These are phyloP conservation scores for Lepidocyrtoides sp. DNA, from an alignment of 2,888 invertebrate species.

Conservation along the genomic window DNA sequence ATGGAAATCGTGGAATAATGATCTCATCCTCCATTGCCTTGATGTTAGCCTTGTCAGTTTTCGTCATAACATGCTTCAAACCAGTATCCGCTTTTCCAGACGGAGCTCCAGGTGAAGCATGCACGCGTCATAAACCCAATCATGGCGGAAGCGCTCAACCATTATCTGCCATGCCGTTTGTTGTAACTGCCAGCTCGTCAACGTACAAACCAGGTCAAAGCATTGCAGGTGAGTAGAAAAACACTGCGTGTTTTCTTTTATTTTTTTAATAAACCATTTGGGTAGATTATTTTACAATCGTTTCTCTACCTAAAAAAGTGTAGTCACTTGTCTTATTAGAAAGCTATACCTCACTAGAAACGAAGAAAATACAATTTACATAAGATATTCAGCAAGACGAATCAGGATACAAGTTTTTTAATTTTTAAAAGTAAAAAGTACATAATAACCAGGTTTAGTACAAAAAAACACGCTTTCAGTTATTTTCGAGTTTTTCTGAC, in stretches of 20 bases:
- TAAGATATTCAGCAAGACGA: too few species aligned
- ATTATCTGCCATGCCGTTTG: slow-evolving; percentile 81
- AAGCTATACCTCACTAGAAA: too few species aligned
- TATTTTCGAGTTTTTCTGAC: too few species aligned
- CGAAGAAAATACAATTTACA: too few species aligned
- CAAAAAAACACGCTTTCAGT: too few species aligned
- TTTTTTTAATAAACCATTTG: background rate
- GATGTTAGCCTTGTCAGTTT: slow-evolving; percentile 63
- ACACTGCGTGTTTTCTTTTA: background rate
- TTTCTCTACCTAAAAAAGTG: too few species aligned
- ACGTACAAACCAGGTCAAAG: slow-evolving; percentile 82
- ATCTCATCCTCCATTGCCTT: slow-evolving; percentile 65
- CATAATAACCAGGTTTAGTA: too few species aligned
- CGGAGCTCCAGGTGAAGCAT: slow-evolving; percentile 84
- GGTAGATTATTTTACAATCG: background rate
- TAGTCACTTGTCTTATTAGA: too few species aligned
- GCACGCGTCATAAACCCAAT: slow-evolving; percentile 83
- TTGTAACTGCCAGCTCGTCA: slow-evolving; percentile 82
- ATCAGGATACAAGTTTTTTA: too few species aligned
- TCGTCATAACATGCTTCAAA: slow-evolving; percentile 49
- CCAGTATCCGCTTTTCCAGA: slow-evolving; percentile 81
- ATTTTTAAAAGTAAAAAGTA: too few species aligned
- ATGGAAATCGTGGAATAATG: slow-evolving; percentile 70
- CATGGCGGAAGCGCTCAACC: slow-evolving; percentile 84
- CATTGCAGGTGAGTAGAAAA: slow-evolving; percentile 80